These are phyloP conservation scores for Elephas maximus DNA, from an alignment of 2,113 vertebrate species.

Conservation along the genomic window DNA sequence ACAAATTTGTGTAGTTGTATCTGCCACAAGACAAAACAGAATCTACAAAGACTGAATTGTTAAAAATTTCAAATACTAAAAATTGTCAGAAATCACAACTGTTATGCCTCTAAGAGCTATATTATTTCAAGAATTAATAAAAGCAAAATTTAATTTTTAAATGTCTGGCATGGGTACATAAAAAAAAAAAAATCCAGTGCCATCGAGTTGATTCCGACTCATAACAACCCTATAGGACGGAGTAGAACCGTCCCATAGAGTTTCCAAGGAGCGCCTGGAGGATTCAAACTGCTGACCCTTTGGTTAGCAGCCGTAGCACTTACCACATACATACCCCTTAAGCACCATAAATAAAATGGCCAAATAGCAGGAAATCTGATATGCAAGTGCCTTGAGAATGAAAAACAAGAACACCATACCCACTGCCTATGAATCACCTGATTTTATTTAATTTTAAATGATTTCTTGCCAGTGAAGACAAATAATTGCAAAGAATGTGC, in stretches of 20 bases:
- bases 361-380: conserved; percentile 3
- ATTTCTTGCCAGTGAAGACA: not conserved
- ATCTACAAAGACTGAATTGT: not conserved
- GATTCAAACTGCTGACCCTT: too few species aligned
- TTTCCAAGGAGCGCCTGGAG: too few species aligned
- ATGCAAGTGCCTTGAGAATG: not conserved
- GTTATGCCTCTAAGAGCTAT: not conserved
- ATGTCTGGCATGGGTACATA: not conserved
- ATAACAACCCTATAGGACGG: too few species aligned
- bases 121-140: conserved; percentile 48
- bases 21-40: not conserved
- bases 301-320: too few species aligned
- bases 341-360: conserved; percentile 50
- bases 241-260: too few species aligned
- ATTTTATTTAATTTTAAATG: conserved; percentile 40
- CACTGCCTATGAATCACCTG: not conserved
- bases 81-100: not conserved
- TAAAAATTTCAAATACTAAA: conserved; percentile 38
- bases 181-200: too few species aligned
- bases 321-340: not conserved
- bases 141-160: conserved; percentile 3
- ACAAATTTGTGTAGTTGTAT: not conserved
- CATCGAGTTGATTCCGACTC: too few species aligned
- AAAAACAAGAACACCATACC: not conserved
- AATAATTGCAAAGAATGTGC: not conserved